Base-by-base conservation (phyloP, 2,888 invertebrate species). In the Platerodrilus igneus region DNA sequence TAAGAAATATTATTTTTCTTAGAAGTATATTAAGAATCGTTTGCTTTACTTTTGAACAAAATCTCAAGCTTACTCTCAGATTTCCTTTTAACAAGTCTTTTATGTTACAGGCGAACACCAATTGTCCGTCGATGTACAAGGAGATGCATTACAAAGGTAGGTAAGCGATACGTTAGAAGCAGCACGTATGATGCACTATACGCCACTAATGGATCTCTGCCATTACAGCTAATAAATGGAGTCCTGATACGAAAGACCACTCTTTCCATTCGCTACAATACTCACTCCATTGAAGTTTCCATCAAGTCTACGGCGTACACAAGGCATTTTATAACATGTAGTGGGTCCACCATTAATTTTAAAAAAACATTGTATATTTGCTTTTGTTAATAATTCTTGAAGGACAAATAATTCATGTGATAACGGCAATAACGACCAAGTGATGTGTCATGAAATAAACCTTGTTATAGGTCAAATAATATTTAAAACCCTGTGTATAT, bases 141-240 rank as follows among this genome's bases (percentile, higher is more conserved):
- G 86, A 90, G 62, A 87, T 88, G 82, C 85, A 87, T 62, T 90
- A 90, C 66, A 84, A 83, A 77, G 86, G 85, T 86, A 78, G 34
- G 41, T 45, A 54, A 49, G 23, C 33, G 36, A 47, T 37, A 42
- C 20, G 35, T 39, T 32, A 35, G 47, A 17, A 18, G 28, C 21
- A 33, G 41, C 41, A 48, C 50, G 43, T 52, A 50, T 50, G 46
- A n/a, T n/a, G n/a, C n/a, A n/a, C n/a, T n/a, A n/a, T 47, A 50
- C 47, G 55, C 49, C 52, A 53, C 58, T 63, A 62, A 64, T 63
- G 62, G 62, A 61, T 30, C 53, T 57, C 45, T 59, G 59, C 57
- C 63, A 59, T 65, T 68, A 53, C 64, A 68, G 68, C 66, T 59
- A 68, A 67, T 60, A 67, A 67, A 64, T 68, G 68, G 68, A 62